Evolutionary conservation across 2,113 vertebrate genomes (phyloP).

Genomic region (Anas platyrhynchos): DNA sequence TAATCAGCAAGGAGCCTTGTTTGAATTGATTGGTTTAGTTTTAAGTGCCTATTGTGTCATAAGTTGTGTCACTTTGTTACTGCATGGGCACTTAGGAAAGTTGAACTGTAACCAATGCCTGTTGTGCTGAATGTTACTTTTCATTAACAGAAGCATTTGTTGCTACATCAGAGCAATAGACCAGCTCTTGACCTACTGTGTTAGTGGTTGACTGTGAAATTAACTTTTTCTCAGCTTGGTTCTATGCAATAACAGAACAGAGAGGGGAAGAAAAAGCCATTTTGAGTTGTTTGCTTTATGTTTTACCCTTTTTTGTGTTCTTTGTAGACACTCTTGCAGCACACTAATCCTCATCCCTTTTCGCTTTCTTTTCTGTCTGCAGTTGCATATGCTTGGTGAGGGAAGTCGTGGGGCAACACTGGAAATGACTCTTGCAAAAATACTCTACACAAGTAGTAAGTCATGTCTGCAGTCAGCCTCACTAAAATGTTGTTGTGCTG

Average conservation of each 20-base stretch:
- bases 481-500: background rate
- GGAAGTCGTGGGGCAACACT: slow-evolving; percentile 89
- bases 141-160: background rate
- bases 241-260: background rate
- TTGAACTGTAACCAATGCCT: background rate
- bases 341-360: background rate
- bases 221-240: background rate
- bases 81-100: background rate
- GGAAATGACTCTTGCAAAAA: slow-evolving; percentile 92
- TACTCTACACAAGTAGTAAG: slow-evolving; percentile 89
- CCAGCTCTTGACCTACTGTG: rapidly evolving
- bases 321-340: background rate
- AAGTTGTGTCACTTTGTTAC: background rate
- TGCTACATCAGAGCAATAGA: background rate
- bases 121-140: background rate
- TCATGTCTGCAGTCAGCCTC: slow-evolving; percentile 4
- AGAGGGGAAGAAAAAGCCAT: background rate
- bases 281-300: background rate
- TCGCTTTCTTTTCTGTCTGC: background rate
- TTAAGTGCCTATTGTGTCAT: background rate
- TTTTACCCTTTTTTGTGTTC: background rate
- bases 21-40: background rate
- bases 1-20: background rate
- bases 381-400: slow-evolving; percentile 97
- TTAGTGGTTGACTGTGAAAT: background rate